A percentile compares a stretch with the other conserved stretches of the same genome.
phyloP scores from a whole-genome alignment of 2,888 invertebrate species.

The Cephus pulcher region DNA sequence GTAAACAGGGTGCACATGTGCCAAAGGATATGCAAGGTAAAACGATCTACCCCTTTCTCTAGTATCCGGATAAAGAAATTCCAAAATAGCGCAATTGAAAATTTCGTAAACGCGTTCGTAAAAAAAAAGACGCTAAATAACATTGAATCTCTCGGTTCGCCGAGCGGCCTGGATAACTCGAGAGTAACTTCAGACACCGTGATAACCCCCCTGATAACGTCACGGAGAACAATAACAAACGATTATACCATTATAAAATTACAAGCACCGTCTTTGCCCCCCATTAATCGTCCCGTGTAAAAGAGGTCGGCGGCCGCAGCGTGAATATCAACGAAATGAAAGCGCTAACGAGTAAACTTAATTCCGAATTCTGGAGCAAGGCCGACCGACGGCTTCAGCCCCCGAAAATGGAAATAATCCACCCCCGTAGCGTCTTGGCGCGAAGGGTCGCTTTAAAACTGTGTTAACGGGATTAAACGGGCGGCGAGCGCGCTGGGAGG shows the following conservation, averaged over 20 bases:
- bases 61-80: slow-evolving; percentile 39
- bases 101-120: neutral
- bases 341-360: slow-evolving; percentile 25
- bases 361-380: slow-evolving; percentile 20
- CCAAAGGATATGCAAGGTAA: slow-evolving; percentile 24
- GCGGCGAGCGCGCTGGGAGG: slow-evolving; percentile 11
- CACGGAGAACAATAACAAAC: neutral
- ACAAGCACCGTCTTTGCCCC: neutral
- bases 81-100: slow-evolving; percentile 2
- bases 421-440: slow-evolving; percentile 7
- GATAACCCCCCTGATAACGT: neutral
- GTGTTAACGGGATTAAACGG: slow-evolving; percentile 31
- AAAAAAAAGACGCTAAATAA: neutral
- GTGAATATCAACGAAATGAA: slow-evolving; percentile 21
- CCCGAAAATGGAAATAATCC: slow-evolving; percentile 21
- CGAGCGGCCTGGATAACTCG: neutral
- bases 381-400: neutral
- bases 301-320: neutral
- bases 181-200: neutral
- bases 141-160: neutral
- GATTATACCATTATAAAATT: neutral
- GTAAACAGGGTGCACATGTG: neutral
- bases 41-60: slow-evolving; percentile 27
- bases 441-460: slow-evolving; percentile 23
- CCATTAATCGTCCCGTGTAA: neutral